Conservation (phyloP, 2,797 vertebrate species). For the Pangasius larnaudii region DNA sequence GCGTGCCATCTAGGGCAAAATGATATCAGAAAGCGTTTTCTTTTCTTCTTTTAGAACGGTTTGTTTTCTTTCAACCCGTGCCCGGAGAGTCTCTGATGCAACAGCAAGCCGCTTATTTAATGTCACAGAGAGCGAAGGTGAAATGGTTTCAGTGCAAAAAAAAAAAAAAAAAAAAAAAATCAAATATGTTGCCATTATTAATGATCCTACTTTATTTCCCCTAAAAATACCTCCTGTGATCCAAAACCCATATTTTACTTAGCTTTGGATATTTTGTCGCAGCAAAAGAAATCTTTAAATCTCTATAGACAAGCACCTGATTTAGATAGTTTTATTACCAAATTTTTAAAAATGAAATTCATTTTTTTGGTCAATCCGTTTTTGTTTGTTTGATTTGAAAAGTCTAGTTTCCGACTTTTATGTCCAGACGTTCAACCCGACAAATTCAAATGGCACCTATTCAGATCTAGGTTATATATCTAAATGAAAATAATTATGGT, state of each 20-base stretch:
- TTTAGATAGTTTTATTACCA: not conserved
- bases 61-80: not conserved
- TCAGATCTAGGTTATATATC: not conserved
- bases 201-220: not conserved
- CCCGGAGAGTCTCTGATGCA: not conserved
- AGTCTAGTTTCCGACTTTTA: not conserved
- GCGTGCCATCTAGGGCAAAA: slow-evolving; percentile 23
- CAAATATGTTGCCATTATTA: not conserved
- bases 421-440: not conserved
- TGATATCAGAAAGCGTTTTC: slow-evolving; percentile 14
- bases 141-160: not conserved
- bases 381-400: not conserved
- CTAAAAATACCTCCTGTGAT: too few relatives aligned
- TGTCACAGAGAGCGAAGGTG: not conserved
- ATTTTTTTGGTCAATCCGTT: not conserved
- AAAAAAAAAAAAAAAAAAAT: not conserved
- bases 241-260: not conserved
- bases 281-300: not conserved
- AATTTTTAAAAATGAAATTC: not conserved
- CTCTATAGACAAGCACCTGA: not conserved
- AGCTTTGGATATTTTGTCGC: not conserved
- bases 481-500: not conserved
- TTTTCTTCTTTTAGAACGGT: not conserved
- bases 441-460: not conserved
- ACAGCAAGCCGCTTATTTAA: not conserved